Conservation (phyloP, 2,888 invertebrate genomes). For the Sisyra nigra region DNA sequence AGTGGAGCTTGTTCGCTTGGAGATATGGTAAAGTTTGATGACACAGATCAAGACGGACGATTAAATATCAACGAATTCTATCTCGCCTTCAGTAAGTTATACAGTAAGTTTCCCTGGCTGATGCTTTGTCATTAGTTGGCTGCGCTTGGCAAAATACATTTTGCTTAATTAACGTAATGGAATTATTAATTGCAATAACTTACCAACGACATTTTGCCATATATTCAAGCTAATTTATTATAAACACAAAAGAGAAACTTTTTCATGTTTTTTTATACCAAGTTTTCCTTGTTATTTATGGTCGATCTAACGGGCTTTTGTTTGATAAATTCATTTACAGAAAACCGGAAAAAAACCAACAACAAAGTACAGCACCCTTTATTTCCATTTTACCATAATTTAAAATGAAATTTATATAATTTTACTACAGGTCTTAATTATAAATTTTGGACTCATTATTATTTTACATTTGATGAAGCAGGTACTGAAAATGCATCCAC, state of each 20-base stretch:
- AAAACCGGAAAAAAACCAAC: no score
- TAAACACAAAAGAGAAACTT: no score
- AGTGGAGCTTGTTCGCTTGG: conserved; percentile 46
- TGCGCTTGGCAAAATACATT: conserved; percentile 4
- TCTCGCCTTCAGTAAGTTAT: conserved; percentile 57
- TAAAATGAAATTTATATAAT: background rate
- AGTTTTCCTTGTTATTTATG: no score
- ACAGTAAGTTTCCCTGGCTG: conserved; percentile 36
- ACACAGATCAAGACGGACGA: conserved; percentile 44
- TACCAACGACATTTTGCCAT: no score
- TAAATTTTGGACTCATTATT: conserved; percentile 5
- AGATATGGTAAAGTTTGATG: conserved; percentile 53
- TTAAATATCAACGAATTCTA: conserved; percentile 57
- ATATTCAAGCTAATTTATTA: no score
- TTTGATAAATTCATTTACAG: no score
- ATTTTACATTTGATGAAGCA: conserved; percentile 5
- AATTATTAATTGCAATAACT: background rate
- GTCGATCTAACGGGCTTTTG: no score
- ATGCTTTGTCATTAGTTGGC: conserved; percentile 2
- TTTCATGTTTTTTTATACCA: no score
- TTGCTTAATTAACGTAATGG: background rate
- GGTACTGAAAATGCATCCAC: background rate
- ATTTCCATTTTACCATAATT: no score
- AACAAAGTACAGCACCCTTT: no score
- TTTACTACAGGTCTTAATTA: conserved; percentile 4